phyloP scores from a whole-genome alignment of 2,797 vertebrate genomes.

The Heterohyrax brucei region DNA sequence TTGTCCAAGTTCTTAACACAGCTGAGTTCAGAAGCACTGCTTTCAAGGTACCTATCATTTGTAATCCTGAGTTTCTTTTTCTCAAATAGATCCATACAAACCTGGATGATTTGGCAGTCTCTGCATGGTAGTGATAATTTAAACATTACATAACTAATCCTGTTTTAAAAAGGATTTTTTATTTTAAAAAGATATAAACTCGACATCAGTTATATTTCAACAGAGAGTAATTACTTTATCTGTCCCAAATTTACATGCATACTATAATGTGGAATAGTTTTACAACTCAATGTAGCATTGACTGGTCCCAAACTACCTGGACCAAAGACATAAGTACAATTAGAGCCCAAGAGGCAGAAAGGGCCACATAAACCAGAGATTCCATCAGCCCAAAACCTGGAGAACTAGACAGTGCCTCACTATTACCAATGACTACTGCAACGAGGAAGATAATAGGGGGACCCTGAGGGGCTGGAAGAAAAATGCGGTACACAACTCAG shows the following conservation, averaged over 20 bases:
- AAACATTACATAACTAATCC: not conserved
- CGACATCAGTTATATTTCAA: constrained; percentile 20
- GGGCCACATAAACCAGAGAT: too few species aligned
- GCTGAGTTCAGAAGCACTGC: not conserved
- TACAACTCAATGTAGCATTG: not conserved
- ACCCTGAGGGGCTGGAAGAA: too few species aligned
- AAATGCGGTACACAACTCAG: too few species aligned
- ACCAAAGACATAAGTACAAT: too few species aligned
- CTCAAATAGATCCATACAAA: not conserved
- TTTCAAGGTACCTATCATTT: not conserved
- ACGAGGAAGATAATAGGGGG: too few species aligned
- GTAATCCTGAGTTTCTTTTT: not conserved
- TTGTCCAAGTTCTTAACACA: not conserved
- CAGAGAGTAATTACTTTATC: not conserved
- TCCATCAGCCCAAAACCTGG: too few species aligned
- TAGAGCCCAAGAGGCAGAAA: too few species aligned
- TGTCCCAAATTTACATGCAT: not conserved
- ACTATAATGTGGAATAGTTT: not conserved
- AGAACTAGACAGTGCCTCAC: too few species aligned
- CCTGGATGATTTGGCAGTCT: not conserved
- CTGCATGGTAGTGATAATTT: not conserved
- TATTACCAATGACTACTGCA: too few species aligned
- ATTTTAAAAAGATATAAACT: not conserved
- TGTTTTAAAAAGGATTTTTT: not conserved
- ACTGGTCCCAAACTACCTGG: too few species aligned